These are phyloP conservation scores for Eutrigla gurnardus DNA, from an alignment of 2,797 vertebrate species.

Conservation along the genomic window DNA sequence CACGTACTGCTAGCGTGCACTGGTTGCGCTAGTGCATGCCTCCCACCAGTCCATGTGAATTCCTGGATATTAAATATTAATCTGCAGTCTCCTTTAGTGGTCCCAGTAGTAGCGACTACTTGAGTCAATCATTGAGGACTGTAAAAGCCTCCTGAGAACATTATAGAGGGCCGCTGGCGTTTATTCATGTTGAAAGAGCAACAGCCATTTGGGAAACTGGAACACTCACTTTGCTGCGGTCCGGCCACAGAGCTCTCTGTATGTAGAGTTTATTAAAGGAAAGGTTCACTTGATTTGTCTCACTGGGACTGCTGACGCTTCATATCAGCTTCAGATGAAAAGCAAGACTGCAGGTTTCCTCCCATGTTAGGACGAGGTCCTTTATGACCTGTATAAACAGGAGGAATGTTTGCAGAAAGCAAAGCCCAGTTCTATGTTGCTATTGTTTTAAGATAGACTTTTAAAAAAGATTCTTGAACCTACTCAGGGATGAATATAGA, in stretches of 20 bases:
- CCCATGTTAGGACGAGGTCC: background rate
- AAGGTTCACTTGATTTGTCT: background rate
- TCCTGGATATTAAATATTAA: background rate
- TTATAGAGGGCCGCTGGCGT: background rate
- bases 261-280: background rate
- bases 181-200: background rate
- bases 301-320: background rate
- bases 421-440: background rate
- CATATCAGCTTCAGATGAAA: background rate
- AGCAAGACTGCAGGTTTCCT: too few species aligned
- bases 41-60: background rate
- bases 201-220: background rate
- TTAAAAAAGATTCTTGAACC: background rate
- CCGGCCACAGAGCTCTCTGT: background rate
- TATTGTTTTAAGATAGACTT: background rate
- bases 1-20: background rate
- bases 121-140: constrained; percentile 1
- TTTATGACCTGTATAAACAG: background rate
- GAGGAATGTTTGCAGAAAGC: background rate
- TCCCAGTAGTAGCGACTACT: background rate
- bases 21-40: background rate
- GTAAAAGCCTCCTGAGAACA: background rate
- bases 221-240: background rate
- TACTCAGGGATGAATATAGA: background rate
- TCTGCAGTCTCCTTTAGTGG: background rate